Evolutionary conservation across 2,797 vertebrate species (phyloP).

Genomic region (Atherinosoma microstoma): DNA sequence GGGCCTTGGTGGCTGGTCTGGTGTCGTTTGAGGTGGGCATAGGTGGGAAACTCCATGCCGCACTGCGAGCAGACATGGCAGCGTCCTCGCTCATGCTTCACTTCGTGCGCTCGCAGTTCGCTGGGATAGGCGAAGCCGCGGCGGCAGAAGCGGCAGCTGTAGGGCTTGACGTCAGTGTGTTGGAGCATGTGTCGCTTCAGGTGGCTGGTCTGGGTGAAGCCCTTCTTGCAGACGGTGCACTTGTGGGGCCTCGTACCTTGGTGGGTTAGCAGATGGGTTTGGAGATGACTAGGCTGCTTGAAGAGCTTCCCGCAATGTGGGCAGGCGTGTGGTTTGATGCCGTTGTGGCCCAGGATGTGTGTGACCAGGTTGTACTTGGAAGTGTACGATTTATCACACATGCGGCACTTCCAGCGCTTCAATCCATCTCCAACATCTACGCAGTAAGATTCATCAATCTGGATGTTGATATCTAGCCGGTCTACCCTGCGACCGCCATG

Average conservation of each 20-base stretch:
- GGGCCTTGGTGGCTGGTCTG: constrained; percentile 95
- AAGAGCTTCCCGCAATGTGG: constrained; percentile 96
- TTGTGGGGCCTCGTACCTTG: constrained; percentile 96
- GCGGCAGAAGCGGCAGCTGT: constrained; percentile 97
- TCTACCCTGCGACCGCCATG: constrained; percentile 93
- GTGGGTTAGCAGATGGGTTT: constrained; percentile 96
- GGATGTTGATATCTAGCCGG: constrained; percentile 97
- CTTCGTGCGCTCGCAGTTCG: constrained; percentile 94
- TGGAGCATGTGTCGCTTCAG: constrained; percentile 98
- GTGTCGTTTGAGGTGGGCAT: constrained; percentile 96
- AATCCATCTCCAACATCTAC: constrained; percentile 94
- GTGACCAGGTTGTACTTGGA: constrained; percentile 99
- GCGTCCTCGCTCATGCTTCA: constrained; percentile 93
- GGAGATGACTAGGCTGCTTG: constrained; percentile 98
- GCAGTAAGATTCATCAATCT: constrained; percentile 97
- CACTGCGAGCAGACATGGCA: constrained; percentile 96
- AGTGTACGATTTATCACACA: constrained; percentile 98
- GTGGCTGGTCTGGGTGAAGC: constrained; percentile 99
- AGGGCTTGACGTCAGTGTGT: constrained; percentile 95
- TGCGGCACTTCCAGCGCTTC: constrained; percentile 97
- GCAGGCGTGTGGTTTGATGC: constrained; percentile 96
- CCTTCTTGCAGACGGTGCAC: constrained; percentile 95
- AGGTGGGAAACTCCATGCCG: constrained; percentile 96
- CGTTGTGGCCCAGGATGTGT: constrained; percentile 96
- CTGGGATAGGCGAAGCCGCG: constrained; percentile 97